phyloP scores from a whole-genome alignment of 2,888 invertebrate species.

The Andrena chrysosceles region DNA sequence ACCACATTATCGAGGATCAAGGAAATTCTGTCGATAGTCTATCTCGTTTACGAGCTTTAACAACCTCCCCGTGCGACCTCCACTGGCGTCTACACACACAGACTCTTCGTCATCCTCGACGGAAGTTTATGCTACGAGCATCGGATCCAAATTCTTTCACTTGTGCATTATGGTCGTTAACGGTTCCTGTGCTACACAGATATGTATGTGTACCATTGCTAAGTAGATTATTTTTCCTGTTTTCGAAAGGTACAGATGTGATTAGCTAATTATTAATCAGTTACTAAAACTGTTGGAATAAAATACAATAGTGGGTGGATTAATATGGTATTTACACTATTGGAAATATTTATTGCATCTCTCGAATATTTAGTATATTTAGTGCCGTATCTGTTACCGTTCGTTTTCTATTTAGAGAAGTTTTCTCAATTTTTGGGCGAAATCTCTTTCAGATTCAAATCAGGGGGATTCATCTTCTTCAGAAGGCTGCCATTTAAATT shows the following conservation, averaged over 20 bases:
- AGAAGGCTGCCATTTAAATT: too few species aligned
- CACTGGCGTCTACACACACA: slow-evolving; percentile 46
- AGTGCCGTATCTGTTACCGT: too few species aligned
- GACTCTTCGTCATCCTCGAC: slow-evolving; percentile 49
- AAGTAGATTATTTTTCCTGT: slow-evolving; percentile 4
- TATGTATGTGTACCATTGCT: not conserved
- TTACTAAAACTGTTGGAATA: too few species aligned
- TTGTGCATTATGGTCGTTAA: slow-evolving; percentile 21
- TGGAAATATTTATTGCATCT: not conserved
- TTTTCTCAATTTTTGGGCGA: too few species aligned
- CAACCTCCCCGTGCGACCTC: slow-evolving; percentile 62
- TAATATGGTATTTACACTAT: too few species aligned
- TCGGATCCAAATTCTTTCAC: slow-evolving; percentile 26
- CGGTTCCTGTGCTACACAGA: slow-evolving; percentile 9
- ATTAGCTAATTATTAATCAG: not conserved
- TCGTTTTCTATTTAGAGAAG: too few species aligned
- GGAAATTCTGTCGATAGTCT: slow-evolving; percentile 74
- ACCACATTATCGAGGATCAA: slow-evolving; percentile 75
- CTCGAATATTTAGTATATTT: too few species aligned
- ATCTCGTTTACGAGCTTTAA: slow-evolving; percentile 72
- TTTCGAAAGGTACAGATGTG: not conserved
- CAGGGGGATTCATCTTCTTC: too few species aligned
- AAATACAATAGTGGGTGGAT: too few species aligned
- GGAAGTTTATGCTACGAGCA: slow-evolving; percentile 35
- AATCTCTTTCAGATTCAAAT: too few species aligned